Conservation (phyloP, 2,888 invertebrate genomes). For the Syrphus vitripennis region DNA sequence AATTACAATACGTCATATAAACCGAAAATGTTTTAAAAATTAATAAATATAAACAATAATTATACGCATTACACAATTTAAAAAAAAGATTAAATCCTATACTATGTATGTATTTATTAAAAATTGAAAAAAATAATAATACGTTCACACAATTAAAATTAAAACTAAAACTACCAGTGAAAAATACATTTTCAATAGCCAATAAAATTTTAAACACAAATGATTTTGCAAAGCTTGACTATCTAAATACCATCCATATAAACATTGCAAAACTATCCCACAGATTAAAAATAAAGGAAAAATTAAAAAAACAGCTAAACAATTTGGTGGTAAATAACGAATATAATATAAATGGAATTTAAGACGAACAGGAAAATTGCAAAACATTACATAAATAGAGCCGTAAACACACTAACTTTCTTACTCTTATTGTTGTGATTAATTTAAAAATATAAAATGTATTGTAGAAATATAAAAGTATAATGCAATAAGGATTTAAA, state of each 20-base stretch:
- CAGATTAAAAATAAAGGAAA: background rate
- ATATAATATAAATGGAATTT: slow-evolving; percentile 27
- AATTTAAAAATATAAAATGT: slow-evolving; percentile 68
- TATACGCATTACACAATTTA: slow-evolving; percentile 47
- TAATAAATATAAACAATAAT: slow-evolving; percentile 33
- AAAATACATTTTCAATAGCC: slow-evolving; percentile 11
- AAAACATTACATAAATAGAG: slow-evolving; percentile 43
- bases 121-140: background rate
- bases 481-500: slow-evolving; percentile 57
- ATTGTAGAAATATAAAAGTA: slow-evolving; percentile 27
- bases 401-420: slow-evolving; percentile 69
- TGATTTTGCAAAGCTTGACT: slow-evolving; percentile 33
- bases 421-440: slow-evolving; percentile 80
- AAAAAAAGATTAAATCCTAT: slow-evolving; percentile 53
- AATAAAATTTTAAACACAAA: slow-evolving; percentile 25
- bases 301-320: background rate
- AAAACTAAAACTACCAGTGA: slow-evolving; percentile 49
- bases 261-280: background rate
- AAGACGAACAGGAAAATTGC: slow-evolving; percentile 41
- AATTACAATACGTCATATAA: slow-evolving; percentile 50
- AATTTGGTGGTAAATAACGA: slow-evolving; percentile 9
- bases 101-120: slow-evolving; percentile 21
- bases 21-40: slow-evolving; percentile 61
- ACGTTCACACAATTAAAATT: slow-evolving; percentile 13
- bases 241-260: slow-evolving; percentile 4